phyloP scores from a whole-genome alignment of 2,113 vertebrate species.

The Suricata suricatta region DNA sequence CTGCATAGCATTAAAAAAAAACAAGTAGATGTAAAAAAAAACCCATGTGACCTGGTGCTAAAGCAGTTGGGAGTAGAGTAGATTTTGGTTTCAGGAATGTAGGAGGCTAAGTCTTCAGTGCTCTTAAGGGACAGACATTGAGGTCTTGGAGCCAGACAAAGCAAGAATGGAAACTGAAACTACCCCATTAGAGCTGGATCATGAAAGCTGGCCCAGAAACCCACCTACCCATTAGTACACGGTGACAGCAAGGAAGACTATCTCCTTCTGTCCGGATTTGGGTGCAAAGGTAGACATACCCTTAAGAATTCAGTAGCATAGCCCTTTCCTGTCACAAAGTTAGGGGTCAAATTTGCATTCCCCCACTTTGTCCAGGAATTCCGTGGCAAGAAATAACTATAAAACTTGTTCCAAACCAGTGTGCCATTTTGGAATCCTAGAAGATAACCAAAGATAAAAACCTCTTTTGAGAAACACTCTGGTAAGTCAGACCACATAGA shows the following conservation, averaged over 20 bases:
- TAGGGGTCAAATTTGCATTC: not conserved
- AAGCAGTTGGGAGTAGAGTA: not conserved
- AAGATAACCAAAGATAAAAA: not conserved
- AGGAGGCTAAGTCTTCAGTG: not conserved
- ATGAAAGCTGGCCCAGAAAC: not conserved
- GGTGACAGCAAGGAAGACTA: not conserved
- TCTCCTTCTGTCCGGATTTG: not conserved
- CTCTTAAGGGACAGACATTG: not conserved
- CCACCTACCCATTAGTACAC: not conserved
- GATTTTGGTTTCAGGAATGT: not conserved
- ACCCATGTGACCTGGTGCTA: not conserved
- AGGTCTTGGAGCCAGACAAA: not conserved
- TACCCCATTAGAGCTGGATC: fast-evolving
- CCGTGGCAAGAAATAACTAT: not conserved
- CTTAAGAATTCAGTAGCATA: not conserved
- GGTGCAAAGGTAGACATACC: not conserved
- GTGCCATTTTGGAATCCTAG: not conserved
- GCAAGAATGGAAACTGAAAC: not conserved
- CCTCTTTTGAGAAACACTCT: not conserved
- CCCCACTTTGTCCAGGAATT: not conserved
- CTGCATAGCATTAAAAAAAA: not conserved
- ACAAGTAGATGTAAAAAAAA: not conserved
- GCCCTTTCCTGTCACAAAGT: not conserved
- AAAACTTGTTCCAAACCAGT: not conserved
- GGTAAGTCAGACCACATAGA: not conserved